Base-by-base conservation (phyloP, 2,888 invertebrate species). In the Drosophila mettleri region DNA sequence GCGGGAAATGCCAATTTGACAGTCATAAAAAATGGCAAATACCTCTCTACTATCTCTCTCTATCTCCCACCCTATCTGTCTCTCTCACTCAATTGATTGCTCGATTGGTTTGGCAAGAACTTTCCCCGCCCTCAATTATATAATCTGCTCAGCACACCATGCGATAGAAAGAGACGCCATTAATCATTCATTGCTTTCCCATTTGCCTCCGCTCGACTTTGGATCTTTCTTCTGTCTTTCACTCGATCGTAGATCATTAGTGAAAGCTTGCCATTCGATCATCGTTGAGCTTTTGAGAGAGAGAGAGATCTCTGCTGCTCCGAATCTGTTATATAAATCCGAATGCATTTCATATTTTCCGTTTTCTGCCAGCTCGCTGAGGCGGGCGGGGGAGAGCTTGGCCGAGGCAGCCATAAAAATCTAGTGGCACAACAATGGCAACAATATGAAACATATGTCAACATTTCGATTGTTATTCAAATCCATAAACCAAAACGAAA, bases 401-500 rank as follows among this genome's bases (percentile, higher is more conserved):
- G 34, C 3, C 43, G 43, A n/a, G 22, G 18, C 46, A 61, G 38
- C 51, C 51, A 52, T 54, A 34, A 60, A 59, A 60, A 69, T 68
- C 70, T 59, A 64, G 65, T 64, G 58, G 65, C 54, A 49, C 66
- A 57, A 78, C 82, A 87, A 88, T 79, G 68, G 60, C 68, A 66
- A 78, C 73, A 86, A 89, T 83, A 74, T 80, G 84, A 80, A 89
- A 82, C 81, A 89, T 82, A 90, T 90, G 90, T 90, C 90, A 90
- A 89, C 90, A 83, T 84, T 87, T 85, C 82, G 78, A 89, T 90
- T 90, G 86, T 90, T 90, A 90, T 90, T 88, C 83, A 86, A 89
- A 89, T 90, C 60, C 76, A 88, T 74, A 86, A 88, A 80, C 66
- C 69, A 80, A 71, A 74, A 73, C 51, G 59, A 60, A 74, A 66